Evolutionary conservation across 23 tunicate species (phyloP).

Genomic region (Halocynthia aurantium): DNA sequence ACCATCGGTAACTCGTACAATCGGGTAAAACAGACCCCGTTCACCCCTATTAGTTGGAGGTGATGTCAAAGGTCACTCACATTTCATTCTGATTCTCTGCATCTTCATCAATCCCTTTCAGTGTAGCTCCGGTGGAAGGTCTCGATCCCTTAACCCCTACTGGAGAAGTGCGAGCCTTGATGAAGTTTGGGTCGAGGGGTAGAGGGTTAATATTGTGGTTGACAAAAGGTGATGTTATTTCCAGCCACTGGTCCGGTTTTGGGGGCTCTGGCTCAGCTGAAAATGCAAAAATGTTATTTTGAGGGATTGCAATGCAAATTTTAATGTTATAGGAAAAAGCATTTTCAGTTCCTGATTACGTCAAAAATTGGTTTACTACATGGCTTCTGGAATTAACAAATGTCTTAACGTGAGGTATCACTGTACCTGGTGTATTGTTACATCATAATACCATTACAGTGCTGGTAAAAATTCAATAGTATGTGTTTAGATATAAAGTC

Average conservation of each 20-base stretch:
- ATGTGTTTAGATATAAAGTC: background rate
- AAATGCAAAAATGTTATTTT: background rate
- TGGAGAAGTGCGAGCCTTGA: conserved; percentile 24
- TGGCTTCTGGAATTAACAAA: no score
- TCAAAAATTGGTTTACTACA: no score
- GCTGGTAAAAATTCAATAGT: background rate
- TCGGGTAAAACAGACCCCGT: no score
- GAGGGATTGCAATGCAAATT: background rate
- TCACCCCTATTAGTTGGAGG: no score
- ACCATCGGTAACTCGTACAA: no score
- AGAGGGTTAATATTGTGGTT: conserved; percentile 34
- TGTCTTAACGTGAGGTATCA: no score
- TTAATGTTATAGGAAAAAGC: background rate
- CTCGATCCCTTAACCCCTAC: conserved; percentile 24
- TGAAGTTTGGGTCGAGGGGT: conserved; percentile 18
- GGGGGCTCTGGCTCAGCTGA: conserved; percentile 45
- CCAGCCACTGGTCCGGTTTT: conserved; percentile 87
- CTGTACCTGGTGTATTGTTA: no score
- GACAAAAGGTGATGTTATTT: conserved; percentile 52
- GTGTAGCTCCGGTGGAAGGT: conserved; percentile 33
- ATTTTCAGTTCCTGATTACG: no score
- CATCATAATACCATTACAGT: background rate
- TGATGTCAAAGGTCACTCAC: background rate
- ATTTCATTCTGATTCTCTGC: conserved; percentile 4
- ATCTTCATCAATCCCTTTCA: conserved; percentile 27